phyloP scores from a whole-genome alignment of 2,888 invertebrate species.

The Metellina segmentata region DNA sequence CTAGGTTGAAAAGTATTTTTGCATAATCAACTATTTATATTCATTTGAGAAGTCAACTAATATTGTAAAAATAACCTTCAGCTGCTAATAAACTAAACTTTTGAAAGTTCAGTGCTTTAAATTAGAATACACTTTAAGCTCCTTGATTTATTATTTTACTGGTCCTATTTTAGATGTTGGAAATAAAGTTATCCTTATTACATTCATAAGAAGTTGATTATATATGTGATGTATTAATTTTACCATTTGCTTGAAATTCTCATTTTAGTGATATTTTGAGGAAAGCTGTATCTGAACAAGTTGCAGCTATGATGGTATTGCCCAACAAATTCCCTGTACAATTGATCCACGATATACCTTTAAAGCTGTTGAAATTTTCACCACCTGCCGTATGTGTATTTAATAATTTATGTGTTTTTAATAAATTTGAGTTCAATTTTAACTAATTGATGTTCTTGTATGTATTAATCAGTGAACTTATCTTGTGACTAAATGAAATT shows the following conservation, averaged over 20 bases:
- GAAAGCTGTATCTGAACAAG: constrained; percentile 93
- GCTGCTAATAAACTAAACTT: too few relatives aligned
- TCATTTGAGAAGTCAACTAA: too few relatives aligned
- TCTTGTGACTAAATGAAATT: background rate
- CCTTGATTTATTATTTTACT: too few relatives aligned
- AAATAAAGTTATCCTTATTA: too few relatives aligned
- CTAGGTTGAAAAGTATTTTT: too few relatives aligned
- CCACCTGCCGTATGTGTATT: constrained; percentile 76
- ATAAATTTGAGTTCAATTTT: background rate
- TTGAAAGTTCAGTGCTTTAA: too few relatives aligned
- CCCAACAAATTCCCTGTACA: constrained; percentile 97
- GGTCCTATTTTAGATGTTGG: too few relatives aligned
- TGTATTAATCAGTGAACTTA: background rate
- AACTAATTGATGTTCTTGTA: background rate
- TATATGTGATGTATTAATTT: background rate
- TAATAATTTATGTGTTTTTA: background rate
- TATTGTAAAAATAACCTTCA: too few relatives aligned
- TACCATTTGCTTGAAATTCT: background rate
- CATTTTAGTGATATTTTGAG: constrained; percentile 90
- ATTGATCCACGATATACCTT: constrained; percentile 86
- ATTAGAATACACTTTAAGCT: too few relatives aligned
- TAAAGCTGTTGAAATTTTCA: constrained; percentile 77
- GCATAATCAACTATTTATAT: too few relatives aligned
- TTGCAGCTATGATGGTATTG: constrained; percentile 94
- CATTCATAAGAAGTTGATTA: too few relatives aligned